A percentile compares a stretch with the other conserved stretches of the same genome.
phyloP scores from a whole-genome alignment of 2,113 vertebrate species.

The Abramis brama region DNA sequence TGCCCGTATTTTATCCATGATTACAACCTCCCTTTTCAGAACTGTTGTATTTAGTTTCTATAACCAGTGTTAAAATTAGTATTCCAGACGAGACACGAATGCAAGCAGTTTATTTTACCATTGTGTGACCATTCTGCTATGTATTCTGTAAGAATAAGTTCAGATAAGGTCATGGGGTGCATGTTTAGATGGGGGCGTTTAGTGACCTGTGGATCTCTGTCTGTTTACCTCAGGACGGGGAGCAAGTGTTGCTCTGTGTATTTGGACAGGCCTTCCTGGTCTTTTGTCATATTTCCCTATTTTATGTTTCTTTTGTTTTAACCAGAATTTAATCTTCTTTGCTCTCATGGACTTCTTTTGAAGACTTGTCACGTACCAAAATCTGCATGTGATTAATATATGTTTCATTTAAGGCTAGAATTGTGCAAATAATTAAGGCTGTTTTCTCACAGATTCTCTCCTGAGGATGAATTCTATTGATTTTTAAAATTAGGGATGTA shows the following conservation, averaged over 20 bases:
- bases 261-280: slow-evolving; percentile 49
- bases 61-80: not conserved
- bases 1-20: not conserved
- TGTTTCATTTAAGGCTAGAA: not conserved
- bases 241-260: slow-evolving; percentile 31
- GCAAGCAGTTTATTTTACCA: not conserved
- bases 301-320: slow-evolving; percentile 32
- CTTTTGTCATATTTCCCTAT: slow-evolving; percentile 43
- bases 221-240: slow-evolving; percentile 26
- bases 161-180: slow-evolving; percentile 23
- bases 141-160: not conserved
- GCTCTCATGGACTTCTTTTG: not conserved
- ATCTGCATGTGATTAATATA: not conserved
- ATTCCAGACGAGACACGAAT: not conserved
- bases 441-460: not conserved
- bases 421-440: not conserved
- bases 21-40: not conserved
- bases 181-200: slow-evolving; percentile 12
- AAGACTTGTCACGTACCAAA: not conserved
- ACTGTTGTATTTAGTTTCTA: not conserved
- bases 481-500: not conserved
- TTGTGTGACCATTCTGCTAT: not conserved
- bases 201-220: slow-evolving; percentile 12
- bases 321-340: slow-evolving; percentile 16
- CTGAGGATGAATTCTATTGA: not conserved